Evolutionary conservation across 2,797 vertebrate genomes (phyloP).

Genomic region (Eupleurogrammus muticus): DNA sequence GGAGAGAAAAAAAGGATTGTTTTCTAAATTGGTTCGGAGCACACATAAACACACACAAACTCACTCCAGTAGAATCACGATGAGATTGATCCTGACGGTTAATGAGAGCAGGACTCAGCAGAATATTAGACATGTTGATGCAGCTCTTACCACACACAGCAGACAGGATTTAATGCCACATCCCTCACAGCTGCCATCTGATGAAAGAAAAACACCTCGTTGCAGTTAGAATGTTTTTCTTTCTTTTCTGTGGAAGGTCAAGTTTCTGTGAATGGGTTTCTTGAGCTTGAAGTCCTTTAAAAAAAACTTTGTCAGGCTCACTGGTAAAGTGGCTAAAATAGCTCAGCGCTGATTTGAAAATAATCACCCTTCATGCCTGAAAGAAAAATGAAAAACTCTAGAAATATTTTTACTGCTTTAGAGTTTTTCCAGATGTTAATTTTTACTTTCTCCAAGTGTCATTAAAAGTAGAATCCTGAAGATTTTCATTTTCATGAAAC

Average conservation of each 20-base stretch:
- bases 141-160: not conserved
- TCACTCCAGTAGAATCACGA: too few species aligned
- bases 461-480: not conserved
- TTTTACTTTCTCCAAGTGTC: not conserved
- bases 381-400: too few species aligned
- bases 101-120: not conserved
- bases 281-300: not conserved
- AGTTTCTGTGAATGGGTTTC: slow-evolving; percentile 18
- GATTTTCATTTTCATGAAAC: not conserved
- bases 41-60: too few species aligned
- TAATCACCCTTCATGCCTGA: slow-evolving; percentile 4
- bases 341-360: slow-evolving; percentile 9
- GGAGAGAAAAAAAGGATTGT: too few species aligned
- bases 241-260: slow-evolving; percentile 19
- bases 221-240: slow-evolving; percentile 24
- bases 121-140: not conserved
- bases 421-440: slow-evolving; percentile 8
- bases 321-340: slow-evolving; percentile 23
- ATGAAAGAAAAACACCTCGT: slow-evolving; percentile 48
- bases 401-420: not conserved
- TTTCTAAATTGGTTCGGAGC: too few species aligned
- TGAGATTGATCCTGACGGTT: not conserved
- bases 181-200: slow-evolving; percentile 40
- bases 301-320: slow-evolving; percentile 18
- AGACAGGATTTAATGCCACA: slow-evolving; percentile 20